A percentile compares a stretch with the other conserved stretches of the same genome.
phyloP scores from a whole-genome alignment of 2,113 vertebrate species.

The Sterna hirundo region DNA sequence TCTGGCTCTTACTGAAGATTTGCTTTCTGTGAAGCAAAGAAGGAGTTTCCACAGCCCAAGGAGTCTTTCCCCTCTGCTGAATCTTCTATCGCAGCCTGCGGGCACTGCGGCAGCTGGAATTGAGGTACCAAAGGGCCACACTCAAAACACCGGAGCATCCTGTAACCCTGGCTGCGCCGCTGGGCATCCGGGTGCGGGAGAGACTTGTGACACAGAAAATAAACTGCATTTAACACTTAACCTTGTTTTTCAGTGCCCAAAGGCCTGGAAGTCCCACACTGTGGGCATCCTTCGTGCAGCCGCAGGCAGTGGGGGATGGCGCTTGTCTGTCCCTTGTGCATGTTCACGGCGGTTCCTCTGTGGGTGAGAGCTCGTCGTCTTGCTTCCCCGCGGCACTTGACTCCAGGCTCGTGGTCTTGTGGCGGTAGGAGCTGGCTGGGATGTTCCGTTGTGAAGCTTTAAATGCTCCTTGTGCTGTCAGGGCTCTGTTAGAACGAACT shows the following conservation, averaged over 20 bases:
- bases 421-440: not conserved
- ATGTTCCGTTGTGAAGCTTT: not conserved
- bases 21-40: not conserved
- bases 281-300: not conserved
- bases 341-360: accelerated
- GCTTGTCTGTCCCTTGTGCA: no score
- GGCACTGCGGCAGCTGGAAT: not conserved
- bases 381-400: not conserved
- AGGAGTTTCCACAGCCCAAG: not conserved
- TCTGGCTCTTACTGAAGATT: not conserved
- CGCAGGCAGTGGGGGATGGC: not conserved
- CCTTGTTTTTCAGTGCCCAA: not conserved
- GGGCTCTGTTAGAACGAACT: not conserved
- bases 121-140: not conserved
- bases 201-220: not conserved
- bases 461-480: not conserved
- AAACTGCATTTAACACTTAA: not conserved
- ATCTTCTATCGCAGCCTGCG: not conserved
- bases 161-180: not conserved
- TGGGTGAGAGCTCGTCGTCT: not conserved
- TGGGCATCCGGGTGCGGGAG: not conserved
- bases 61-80: not conserved
- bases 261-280: accelerated
- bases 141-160: not conserved
- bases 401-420: not conserved